Evolutionary conservation across 2,113 vertebrate genomes (phyloP).

Genomic region (Nasalis larvatus): DNA sequence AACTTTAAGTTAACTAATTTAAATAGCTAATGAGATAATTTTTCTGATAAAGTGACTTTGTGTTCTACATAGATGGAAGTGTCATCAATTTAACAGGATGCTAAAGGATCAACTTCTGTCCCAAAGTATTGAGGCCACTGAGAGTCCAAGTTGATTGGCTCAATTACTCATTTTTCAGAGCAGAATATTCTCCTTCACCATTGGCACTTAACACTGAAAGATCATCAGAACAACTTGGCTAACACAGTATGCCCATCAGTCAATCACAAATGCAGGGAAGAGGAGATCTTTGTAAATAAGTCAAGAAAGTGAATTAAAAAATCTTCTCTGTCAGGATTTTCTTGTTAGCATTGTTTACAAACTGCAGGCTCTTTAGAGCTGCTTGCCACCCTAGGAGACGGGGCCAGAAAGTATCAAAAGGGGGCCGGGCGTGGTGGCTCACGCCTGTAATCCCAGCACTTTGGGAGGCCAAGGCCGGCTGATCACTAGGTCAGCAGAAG

Average conservation of each 20-base stretch:
- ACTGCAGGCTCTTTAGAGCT: conserved; percentile 70
- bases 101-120: background rate
- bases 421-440: no score
- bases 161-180: background rate
- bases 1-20: conserved; percentile 31
- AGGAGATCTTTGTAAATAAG: conserved; percentile 54
- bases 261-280: background rate
- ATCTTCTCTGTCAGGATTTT: conserved; percentile 65
- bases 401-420: conserved; percentile 65
- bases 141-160: background rate
- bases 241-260: background rate
- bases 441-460: no score
- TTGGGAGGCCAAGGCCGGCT: no score
- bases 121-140: background rate
- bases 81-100: background rate
- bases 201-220: background rate
- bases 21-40: conserved; percentile 10
- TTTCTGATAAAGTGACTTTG: conserved; percentile 5
- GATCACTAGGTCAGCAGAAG: no score
- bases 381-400: conserved; percentile 54
- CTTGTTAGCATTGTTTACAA: conserved; percentile 74
- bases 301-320: conserved; percentile 56
- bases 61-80: background rate
- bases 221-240: background rate
- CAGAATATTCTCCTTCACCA: background rate